phyloP scores from a whole-genome alignment of 2,113 vertebrate species.

The Prunella fulvescens region DNA sequence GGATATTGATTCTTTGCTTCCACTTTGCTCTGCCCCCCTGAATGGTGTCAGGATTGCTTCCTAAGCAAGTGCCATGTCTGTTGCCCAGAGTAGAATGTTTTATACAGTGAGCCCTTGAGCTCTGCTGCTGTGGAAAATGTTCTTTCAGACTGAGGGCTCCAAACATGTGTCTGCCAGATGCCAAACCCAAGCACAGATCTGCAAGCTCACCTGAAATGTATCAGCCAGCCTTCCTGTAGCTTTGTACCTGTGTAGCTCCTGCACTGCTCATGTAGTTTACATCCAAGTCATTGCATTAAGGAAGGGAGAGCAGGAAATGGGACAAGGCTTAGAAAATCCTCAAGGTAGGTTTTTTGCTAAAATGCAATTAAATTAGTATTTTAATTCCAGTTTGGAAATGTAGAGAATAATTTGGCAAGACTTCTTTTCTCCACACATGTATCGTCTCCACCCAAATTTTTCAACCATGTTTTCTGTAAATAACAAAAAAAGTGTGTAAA shows the following conservation, averaged over 20 bases:
- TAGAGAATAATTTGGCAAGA: background rate
- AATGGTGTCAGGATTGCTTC: background rate
- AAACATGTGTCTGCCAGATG: background rate
- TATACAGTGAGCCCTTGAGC: background rate
- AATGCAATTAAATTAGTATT: background rate
- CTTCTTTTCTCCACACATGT: fast-evolving
- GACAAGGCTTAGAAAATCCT: background rate
- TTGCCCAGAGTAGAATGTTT: background rate
- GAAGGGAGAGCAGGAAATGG: background rate
- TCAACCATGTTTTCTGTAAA: background rate
- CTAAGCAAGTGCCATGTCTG: fast-evolving
- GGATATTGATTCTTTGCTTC: background rate
- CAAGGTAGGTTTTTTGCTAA: background rate
- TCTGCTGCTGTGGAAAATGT: background rate
- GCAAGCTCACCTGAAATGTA: background rate
- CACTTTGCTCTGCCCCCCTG: background rate
- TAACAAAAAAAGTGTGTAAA: background rate
- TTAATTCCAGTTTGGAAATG: background rate
- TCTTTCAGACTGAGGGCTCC: background rate
- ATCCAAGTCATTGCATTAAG: background rate
- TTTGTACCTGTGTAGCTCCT: background rate
- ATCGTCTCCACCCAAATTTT: background rate
- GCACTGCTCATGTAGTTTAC: background rate
- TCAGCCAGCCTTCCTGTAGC: background rate
- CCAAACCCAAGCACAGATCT: background rate